Evolutionary conservation across 2,888 invertebrate genomes (phyloP).

Genomic region (Lepidochrysops patricia): DNA sequence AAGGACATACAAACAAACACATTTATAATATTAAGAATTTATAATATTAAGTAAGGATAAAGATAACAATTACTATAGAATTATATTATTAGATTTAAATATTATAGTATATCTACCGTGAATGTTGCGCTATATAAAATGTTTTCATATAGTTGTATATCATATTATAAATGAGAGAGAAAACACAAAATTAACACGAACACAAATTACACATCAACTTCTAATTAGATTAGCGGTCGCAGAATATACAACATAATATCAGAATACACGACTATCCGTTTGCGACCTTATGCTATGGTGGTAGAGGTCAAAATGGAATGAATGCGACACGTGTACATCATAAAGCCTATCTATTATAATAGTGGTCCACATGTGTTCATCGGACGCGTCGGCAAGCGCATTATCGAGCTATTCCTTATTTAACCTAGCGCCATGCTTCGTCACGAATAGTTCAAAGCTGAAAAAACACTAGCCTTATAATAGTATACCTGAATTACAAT

Average conservation of each 20-base stretch:
- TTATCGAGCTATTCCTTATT: too few relatives aligned
- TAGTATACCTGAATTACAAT: too few relatives aligned
- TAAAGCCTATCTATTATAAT: neutral
- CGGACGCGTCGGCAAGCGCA: neutral
- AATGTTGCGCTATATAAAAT: too few relatives aligned
- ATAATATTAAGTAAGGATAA: too few relatives aligned
- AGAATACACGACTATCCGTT: neutral
- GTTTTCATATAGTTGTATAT: neutral
- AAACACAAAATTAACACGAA: conserved; percentile 18
- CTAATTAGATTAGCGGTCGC: conserved; percentile 28
- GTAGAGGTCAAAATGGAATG: neutral
- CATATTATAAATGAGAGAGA: neutral
- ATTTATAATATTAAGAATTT: too few relatives aligned
- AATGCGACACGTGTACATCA: neutral
- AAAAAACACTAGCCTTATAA: too few relatives aligned
- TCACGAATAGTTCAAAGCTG: too few relatives aligned
- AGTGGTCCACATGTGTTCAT: neutral
- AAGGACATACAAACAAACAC: too few relatives aligned
- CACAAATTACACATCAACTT: conserved; percentile 20
- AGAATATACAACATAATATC: conserved; percentile 17
- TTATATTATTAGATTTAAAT: too few relatives aligned
- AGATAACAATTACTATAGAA: too few relatives aligned
- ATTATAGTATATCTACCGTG: too few relatives aligned
- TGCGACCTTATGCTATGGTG: neutral
- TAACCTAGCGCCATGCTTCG: too few relatives aligned